phyloP scores from a whole-genome alignment of 2,113 vertebrate genomes.

The Caranx melampygus region DNA sequence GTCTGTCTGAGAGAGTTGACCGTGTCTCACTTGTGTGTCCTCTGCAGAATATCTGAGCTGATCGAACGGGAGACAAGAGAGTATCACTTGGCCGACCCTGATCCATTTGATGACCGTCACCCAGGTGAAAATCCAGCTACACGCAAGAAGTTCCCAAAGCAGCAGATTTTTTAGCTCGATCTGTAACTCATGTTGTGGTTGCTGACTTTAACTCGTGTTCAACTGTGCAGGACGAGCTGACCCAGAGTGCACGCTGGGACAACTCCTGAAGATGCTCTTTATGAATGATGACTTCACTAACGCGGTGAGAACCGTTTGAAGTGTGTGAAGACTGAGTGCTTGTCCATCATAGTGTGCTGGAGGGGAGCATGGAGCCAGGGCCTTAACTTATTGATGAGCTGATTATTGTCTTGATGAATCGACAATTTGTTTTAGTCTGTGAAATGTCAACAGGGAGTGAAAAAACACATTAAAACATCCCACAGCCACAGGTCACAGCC shows the following conservation, averaged over 20 bases:
- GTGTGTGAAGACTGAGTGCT: no score
- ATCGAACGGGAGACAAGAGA: slow-evolving; percentile 94
- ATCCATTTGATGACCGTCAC: slow-evolving; percentile 97
- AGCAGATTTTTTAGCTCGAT: not conserved
- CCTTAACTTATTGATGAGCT: no score
- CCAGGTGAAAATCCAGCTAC: slow-evolving; percentile 83
- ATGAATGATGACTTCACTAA: slow-evolving; percentile 98
- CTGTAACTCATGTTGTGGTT: not conserved
- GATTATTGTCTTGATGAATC: no score
- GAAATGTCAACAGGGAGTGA: no score
- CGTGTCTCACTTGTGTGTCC: slow-evolving; percentile 2
- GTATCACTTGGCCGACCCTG: slow-evolving; percentile 94
- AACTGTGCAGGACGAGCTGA: slow-evolving; percentile 88
- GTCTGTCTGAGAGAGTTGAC: fast-evolving
- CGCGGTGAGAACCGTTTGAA: slow-evolving; percentile 83
- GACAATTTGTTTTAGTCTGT: no score
- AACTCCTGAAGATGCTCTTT: slow-evolving; percentile 94
- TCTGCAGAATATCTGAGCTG: slow-evolving; percentile 92
- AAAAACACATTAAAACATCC: no score
- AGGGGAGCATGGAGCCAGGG: no score
- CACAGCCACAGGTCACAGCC: no score
- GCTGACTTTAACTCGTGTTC: not conserved
- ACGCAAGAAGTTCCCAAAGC: no score
- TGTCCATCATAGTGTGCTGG: no score
- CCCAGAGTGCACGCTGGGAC: slow-evolving; percentile 94